Evolutionary conservation across 1,140 invertebrate species (phyloP).

Genomic region (Holotrichia oblita): DNA sequence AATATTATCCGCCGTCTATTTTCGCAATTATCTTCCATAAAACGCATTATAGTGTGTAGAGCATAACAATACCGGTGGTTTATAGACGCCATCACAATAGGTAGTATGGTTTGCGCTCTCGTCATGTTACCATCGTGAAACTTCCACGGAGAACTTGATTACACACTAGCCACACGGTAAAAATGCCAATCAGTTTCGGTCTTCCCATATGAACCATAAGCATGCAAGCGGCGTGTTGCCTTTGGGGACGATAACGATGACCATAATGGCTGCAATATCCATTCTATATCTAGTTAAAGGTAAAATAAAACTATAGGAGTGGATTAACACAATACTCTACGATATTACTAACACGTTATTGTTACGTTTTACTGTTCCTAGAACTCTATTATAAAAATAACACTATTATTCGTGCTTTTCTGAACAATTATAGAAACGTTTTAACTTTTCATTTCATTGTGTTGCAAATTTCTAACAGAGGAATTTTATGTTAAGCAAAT

Average conservation of each 20-base stretch:
- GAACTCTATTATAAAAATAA: no score
- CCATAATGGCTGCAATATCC: not conserved
- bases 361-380: not conserved
- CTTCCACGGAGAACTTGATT: not conserved
- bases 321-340: not conserved
- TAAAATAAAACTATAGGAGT: not conserved
- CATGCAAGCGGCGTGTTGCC: not conserved
- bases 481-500: no score
- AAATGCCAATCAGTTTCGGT: slow-evolving; percentile 7
- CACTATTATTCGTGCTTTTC: no score
- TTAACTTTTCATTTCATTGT: no score
- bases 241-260: not conserved
- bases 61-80: slow-evolving; percentile 6
- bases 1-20: not conserved
- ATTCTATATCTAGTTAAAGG: not conserved
- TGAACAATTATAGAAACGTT: no score
- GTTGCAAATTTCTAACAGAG: no score
- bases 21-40: slow-evolving; percentile 13
- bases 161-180: not conserved
- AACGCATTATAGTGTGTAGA: not conserved
- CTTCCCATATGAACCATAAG: not conserved
- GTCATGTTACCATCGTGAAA: not conserved
- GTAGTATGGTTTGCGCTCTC: not conserved
- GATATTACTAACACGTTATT: not conserved
- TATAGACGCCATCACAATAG: slow-evolving; percentile 12